phyloP scores from a whole-genome alignment of 1,140 invertebrate species.

The Monomorium pharaonis region DNA sequence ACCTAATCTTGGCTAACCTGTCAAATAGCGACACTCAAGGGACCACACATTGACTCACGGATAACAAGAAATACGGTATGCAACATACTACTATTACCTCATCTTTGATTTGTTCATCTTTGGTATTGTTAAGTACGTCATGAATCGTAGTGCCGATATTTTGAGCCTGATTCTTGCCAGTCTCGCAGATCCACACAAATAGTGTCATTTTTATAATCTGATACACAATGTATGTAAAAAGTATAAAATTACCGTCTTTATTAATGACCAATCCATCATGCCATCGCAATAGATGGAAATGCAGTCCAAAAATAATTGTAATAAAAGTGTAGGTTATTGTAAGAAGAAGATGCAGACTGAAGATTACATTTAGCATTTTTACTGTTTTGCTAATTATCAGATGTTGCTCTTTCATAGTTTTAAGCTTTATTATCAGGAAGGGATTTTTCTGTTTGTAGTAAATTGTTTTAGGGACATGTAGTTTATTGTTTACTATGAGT shows the following conservation, averaged over 20 bases:
- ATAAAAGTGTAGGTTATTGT: not conserved
- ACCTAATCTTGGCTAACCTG: too few species aligned
- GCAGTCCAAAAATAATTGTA: not conserved
- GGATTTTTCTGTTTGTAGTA: too few species aligned
- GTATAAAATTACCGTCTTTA: rapidly evolving
- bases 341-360: not conserved
- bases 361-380: too few species aligned
- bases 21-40: too few species aligned
- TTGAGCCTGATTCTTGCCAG: not conserved
- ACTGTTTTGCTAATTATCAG: not conserved
- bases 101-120: not conserved
- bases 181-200: not conserved
- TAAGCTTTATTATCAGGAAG: too few species aligned
- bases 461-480: too few species aligned
- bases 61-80: too few species aligned
- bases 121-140: not conserved
- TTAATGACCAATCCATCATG: not conserved
- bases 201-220: not conserved
- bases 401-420: not conserved
- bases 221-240: not conserved
- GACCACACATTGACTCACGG: too few species aligned
- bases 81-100: not conserved
- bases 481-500: too few species aligned
- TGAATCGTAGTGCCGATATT: too few species aligned
- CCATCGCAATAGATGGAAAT: not conserved